Percentiles rank a stretch among this genome's conserved stretches.
phyloP scores from a whole-genome alignment of 2,888 invertebrate genomes.

The Epiblema foenella region DNA sequence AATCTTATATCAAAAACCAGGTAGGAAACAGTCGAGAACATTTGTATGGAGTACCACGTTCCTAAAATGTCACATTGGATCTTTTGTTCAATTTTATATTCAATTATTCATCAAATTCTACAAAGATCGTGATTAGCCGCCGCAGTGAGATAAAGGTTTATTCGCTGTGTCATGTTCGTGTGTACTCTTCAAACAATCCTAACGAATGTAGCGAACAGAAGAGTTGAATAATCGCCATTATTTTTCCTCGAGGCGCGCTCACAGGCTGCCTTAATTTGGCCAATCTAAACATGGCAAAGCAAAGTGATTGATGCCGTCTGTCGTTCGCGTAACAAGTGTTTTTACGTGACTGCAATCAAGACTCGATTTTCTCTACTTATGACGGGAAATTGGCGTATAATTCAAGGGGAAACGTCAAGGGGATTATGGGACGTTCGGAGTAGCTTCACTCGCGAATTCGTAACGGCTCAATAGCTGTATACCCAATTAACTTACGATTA shows the following conservation, averaged over 20 bases:
- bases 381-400: constrained; percentile 65
- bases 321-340: constrained; percentile 73
- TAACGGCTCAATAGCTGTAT: constrained; percentile 28
- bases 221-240: constrained; percentile 73
- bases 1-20: too few relatives aligned
- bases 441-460: constrained; percentile 25
- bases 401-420: constrained; percentile 49
- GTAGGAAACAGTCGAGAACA: too few relatives aligned
- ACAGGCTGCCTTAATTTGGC: constrained; percentile 71
- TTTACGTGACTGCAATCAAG: constrained; percentile 73
- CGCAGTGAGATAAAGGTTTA: constrained; percentile 32
- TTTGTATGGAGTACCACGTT: too few relatives aligned
- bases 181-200: constrained; percentile 43
- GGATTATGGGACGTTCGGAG: constrained; percentile 34
- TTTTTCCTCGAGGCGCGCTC: constrained; percentile 67
- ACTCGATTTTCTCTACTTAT: constrained; percentile 58
- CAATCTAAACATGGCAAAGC: constrained; percentile 74
- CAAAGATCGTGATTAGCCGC: constrained; percentile 27
- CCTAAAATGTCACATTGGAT: too few relatives aligned
- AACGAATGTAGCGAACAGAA: constrained; percentile 52
- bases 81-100: not conserved
- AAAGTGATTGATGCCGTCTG: constrained; percentile 63
- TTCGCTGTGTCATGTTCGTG: constrained; percentile 42
- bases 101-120: constrained; percentile 1
- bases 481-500: constrained; percentile 37